These are phyloP conservation scores for Neostethus bicornis DNA, from an alignment of 2,797 vertebrate species.

Conservation along the genomic window DNA sequence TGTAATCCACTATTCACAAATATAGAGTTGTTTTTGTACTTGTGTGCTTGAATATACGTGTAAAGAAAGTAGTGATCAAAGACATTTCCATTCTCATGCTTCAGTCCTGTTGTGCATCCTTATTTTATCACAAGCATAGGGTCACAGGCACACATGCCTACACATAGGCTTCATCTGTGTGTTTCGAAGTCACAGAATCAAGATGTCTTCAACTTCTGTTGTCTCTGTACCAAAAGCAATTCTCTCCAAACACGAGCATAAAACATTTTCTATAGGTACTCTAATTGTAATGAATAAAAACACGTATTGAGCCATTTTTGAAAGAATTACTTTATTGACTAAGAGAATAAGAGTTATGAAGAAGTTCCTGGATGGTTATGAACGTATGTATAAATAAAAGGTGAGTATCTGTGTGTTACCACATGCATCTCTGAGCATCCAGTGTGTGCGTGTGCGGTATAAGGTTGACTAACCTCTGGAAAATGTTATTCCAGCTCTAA, in stretches of 20 bases:
- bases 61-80: constrained; percentile 46
- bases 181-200: constrained; percentile 21
- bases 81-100: constrained; percentile 57
- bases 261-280: neutral
- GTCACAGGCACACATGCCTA: constrained; percentile 23
- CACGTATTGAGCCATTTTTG: neutral
- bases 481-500: constrained; percentile 61
- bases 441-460: constrained; percentile 12
- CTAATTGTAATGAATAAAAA: neutral
- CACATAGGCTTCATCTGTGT: neutral
- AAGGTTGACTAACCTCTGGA: constrained; percentile 53
- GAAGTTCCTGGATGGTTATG: neutral
- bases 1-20: neutral
- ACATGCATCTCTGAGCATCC: neutral
- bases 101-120: constrained; percentile 55
- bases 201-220: constrained; percentile 37
- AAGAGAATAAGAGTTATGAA: neutral
- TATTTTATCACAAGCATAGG: constrained; percentile 63
- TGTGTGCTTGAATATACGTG: constrained; percentile 9
- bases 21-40: neutral
- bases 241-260: constrained; percentile 12
- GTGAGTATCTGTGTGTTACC: neutral
- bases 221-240: constrained; percentile 45
- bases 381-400: neutral
- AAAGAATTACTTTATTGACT: neutral